Percentiles rank a stretch among this genome's conserved stretches.
phyloP scores from a whole-genome alignment of 2,888 invertebrate species.

The Phyllotreta cruciferae region DNA sequence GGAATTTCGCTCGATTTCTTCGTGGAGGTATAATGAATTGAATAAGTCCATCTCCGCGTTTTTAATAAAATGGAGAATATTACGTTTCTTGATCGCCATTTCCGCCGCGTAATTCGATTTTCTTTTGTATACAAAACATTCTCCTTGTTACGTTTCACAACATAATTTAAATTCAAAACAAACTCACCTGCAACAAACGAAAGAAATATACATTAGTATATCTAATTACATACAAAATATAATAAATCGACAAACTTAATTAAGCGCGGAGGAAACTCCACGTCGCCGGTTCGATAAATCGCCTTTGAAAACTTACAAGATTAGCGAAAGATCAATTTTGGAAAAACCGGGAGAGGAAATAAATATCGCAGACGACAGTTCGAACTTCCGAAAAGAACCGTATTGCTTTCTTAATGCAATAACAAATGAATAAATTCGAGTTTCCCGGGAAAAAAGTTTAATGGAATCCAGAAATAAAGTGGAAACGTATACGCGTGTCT shows the following conservation, averaged over 20 bases:
- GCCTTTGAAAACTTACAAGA: constrained; percentile 24
- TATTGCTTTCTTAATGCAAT: constrained; percentile 29
- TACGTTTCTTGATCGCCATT: too few species aligned
- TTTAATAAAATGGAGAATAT: too few species aligned
- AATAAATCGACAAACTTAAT: background rate
- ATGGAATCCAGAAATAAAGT: constrained; percentile 31
- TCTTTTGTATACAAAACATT: too few species aligned
- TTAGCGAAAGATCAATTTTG: constrained; percentile 33
- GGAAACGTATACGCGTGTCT: background rate
- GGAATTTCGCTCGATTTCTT: too few species aligned
- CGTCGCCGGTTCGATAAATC: constrained; percentile 1
- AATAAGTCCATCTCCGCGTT: too few species aligned
- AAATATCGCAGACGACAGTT: constrained; percentile 26
- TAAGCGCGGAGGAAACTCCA: background rate
- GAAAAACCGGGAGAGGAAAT: constrained; percentile 10
- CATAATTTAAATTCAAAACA: too few species aligned
- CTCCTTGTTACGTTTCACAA: too few species aligned
- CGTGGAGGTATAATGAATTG: too few species aligned
- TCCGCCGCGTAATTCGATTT: too few species aligned
- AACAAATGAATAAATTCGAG: constrained; percentile 31
- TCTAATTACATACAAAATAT: background rate
- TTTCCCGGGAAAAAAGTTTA: constrained; percentile 27
- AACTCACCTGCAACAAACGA: constrained; percentile 2
- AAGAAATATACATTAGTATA: background rate
- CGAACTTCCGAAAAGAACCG: constrained; percentile 27